A percentile compares a stretch with the other conserved stretches of the same genome.
Conservation (phyloP, 2,888 invertebrate species). For the Pollenia amentaria region DNA sequence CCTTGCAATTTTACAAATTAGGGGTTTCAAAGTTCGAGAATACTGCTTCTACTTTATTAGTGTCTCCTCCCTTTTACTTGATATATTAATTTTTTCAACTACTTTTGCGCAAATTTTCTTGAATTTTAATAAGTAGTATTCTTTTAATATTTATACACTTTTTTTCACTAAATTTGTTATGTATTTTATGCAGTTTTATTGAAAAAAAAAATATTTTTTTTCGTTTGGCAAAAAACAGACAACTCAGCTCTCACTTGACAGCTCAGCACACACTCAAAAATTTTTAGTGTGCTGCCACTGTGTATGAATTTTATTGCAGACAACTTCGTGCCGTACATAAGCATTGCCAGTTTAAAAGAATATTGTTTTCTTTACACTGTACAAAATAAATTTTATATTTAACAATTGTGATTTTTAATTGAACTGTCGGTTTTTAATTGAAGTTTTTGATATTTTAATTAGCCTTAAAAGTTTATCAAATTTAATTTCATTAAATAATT, state of each 20-base stretch:
- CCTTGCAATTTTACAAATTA: slow-evolving; percentile 65
- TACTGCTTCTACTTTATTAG: slow-evolving; percentile 16
- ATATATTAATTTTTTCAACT: neutral
- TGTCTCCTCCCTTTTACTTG: slow-evolving; percentile 59
- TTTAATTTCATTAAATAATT: too few species aligned
- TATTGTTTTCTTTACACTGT: too few species aligned
- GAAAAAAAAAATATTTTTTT: slow-evolving; percentile 58
- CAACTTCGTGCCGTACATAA: neutral
- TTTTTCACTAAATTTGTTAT: slow-evolving; percentile 35
- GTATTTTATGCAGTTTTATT: slow-evolving; percentile 42
- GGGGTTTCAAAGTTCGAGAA: slow-evolving; percentile 73
- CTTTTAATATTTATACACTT: slow-evolving; percentile 34
- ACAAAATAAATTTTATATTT: too few species aligned
- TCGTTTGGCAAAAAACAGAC: slow-evolving; percentile 67
- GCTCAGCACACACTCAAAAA: slow-evolving; percentile 64
- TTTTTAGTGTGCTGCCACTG: slow-evolving; percentile 21
- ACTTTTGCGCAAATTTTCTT: slow-evolving; percentile 6
- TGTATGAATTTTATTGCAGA: neutral
- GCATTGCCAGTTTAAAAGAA: slow-evolving; percentile 23
- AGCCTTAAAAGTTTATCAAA: too few species aligned
- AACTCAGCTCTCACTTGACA: slow-evolving; percentile 72
- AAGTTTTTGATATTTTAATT: too few species aligned
- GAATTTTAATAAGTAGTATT: neutral
- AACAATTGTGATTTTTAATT: too few species aligned
- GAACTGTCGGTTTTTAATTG: too few species aligned